Percentiles rank a stretch among this genome's conserved stretches.
phyloP scores from a whole-genome alignment of 2,113 vertebrate genomes.

The Pedetes capensis region DNA sequence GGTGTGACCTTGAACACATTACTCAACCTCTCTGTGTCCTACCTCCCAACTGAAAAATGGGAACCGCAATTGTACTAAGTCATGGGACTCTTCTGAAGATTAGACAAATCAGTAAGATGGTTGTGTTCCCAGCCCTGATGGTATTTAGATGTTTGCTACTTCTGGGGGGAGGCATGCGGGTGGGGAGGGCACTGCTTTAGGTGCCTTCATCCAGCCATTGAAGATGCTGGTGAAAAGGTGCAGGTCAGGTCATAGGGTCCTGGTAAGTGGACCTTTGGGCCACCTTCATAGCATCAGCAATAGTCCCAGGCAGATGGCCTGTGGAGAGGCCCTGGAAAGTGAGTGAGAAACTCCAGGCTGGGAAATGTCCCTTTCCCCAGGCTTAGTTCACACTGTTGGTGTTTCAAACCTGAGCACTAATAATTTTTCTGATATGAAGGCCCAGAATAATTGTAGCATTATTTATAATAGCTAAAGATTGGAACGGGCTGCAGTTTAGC shows the following conservation, averaged over 20 bases:
- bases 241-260: neutral
- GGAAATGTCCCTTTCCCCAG: neutral
- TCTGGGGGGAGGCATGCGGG: neutral
- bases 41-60: neutral
- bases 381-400: neutral
- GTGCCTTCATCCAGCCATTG: neutral
- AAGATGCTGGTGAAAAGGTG: neutral
- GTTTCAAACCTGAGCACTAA: neutral
- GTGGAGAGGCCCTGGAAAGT: neutral
- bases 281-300: neutral
- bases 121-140: neutral
- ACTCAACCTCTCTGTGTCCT: neutral
- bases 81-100: neutral
- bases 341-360: neutral
- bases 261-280: neutral
- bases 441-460: neutral
- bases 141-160: neutral
- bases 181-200: neutral
- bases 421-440: neutral
- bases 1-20: neutral
- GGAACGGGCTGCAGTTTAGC: no score
- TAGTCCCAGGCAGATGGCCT: neutral
- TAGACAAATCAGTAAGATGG: neutral
- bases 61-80: neutral
- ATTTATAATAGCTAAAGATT: neutral